phyloP scores from a whole-genome alignment of 2,888 invertebrate genomes.

The Folsomia candida region DNA sequence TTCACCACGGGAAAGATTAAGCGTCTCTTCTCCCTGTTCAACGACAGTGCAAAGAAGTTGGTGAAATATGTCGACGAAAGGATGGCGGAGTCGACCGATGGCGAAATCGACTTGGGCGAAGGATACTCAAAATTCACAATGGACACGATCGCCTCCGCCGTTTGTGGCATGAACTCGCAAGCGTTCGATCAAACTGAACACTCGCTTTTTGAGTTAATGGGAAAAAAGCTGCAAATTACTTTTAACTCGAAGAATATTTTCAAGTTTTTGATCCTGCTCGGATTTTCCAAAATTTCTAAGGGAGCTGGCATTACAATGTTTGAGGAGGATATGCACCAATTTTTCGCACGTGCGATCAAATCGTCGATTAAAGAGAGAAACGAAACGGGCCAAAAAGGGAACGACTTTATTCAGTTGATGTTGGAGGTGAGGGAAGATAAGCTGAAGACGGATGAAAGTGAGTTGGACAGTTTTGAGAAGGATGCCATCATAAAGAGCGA shows the following conservation, averaged over 20 bases:
- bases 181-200: constrained; percentile 55
- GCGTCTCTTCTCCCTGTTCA: constrained; percentile 63
- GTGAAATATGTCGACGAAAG: constrained; percentile 55
- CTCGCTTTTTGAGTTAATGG: constrained; percentile 59
- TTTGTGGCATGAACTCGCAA: constrained; percentile 64
- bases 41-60: constrained; percentile 61
- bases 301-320: constrained; percentile 53
- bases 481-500: too few relatives aligned
- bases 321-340: constrained; percentile 53
- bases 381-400: constrained; percentile 56
- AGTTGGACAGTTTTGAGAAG: too few relatives aligned
- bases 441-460: too few relatives aligned
- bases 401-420: constrained; percentile 62
- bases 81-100: constrained; percentile 34
- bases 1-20: constrained; percentile 69
- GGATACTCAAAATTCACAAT: constrained; percentile 63
- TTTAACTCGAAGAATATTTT: constrained; percentile 48
- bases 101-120: constrained; percentile 59
- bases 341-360: constrained; percentile 58
- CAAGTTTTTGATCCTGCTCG: constrained; percentile 53
- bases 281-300: constrained; percentile 53
- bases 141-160: constrained; percentile 64
- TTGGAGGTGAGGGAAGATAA: too few relatives aligned
- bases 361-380: constrained; percentile 58
- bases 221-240: constrained; percentile 53